These are phyloP conservation scores for Eurosta solidaginis DNA, from an alignment of 1,140 invertebrate species.

Conservation along the genomic window DNA sequence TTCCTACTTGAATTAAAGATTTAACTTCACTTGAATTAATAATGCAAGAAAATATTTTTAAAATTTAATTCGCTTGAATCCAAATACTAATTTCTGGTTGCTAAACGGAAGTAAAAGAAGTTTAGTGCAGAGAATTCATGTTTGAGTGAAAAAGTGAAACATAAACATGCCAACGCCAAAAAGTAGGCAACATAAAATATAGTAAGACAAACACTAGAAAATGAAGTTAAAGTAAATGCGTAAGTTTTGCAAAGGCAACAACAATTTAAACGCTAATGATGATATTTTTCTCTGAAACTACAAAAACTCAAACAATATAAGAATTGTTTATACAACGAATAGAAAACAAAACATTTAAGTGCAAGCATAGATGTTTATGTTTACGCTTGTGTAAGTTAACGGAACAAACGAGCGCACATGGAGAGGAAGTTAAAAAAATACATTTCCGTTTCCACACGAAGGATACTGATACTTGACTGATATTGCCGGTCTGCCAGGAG, in stretches of 20 bases:
- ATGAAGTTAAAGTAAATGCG: background rate
- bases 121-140: background rate
- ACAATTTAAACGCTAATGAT: conserved; percentile 59
- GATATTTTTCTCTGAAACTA: conserved; percentile 48
- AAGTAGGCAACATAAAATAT: background rate
- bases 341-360: conserved; percentile 48
- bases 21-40: no score
- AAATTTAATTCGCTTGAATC: background rate
- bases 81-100: background rate
- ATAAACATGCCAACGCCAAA: background rate
- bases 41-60: background rate
- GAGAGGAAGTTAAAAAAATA: conserved; percentile 38
- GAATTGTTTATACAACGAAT: conserved; percentile 38
- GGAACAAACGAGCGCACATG: conserved; percentile 4
- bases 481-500: background rate
- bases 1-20: no score
- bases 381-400: background rate
- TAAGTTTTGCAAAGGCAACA: background rate
- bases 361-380: conserved; percentile 30
- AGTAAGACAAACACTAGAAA: background rate
- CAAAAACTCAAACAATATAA: conserved; percentile 12
- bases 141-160: background rate
- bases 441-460: conserved; percentile 51
- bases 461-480: conserved; percentile 28
- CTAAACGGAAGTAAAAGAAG: background rate